Conservation (phyloP, 2,113 vertebrate genomes). For the Apteryx owenii region DNA sequence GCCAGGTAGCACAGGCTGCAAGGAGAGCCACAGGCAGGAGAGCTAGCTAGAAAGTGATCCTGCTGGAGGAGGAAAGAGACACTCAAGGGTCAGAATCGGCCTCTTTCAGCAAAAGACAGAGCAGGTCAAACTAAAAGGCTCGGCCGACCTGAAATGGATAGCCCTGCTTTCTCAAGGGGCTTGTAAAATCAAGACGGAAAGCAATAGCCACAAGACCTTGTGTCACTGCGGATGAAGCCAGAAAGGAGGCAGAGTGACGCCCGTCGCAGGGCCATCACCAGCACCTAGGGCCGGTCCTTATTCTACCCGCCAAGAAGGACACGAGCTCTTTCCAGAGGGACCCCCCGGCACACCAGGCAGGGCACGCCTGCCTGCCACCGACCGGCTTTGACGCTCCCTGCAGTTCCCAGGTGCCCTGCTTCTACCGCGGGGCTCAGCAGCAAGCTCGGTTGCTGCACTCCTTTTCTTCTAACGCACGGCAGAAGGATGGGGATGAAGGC, state of each 20-base stretch:
- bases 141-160: not conserved
- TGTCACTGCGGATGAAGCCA: not conserved
- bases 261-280: no score
- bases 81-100: not conserved
- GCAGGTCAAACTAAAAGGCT: not conserved
- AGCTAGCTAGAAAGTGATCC: not conserved
- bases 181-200: not conserved
- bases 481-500: not conserved
- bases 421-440: not conserved
- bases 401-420: not conserved
- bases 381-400: fast-evolving
- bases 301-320: not conserved
- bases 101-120: not conserved
- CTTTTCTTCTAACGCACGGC: no score
- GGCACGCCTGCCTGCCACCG: not conserved
- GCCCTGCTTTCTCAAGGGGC: not conserved
- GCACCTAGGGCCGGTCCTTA: not conserved
- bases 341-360: fast-evolving
- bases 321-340: not conserved
- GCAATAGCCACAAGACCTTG: no score
- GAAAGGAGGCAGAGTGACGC: not conserved
- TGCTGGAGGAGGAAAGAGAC: not conserved
- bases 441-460: no score
- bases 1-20: fast-evolving
- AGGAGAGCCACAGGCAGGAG: not conserved